phyloP scores from a whole-genome alignment of 2,797 vertebrate species.

The Craterocephalus amniculus region DNA sequence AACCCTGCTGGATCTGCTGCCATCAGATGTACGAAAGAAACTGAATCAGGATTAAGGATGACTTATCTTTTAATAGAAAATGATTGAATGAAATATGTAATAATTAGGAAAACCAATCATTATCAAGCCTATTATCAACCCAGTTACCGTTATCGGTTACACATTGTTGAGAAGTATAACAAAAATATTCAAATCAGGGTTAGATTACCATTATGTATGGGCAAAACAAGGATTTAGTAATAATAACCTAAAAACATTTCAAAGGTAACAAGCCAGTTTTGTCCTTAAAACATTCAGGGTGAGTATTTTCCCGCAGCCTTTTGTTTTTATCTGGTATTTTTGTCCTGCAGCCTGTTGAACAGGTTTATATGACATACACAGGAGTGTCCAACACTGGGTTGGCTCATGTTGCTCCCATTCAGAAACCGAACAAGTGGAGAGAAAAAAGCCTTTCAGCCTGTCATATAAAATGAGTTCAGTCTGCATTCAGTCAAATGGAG shows the following conservation, averaged over 20 bases:
- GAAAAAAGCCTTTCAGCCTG: slow-evolving; percentile 41
- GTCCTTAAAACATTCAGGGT: background rate
- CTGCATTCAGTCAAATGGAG: slow-evolving; percentile 24
- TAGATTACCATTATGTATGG: background rate
- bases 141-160: slow-evolving; percentile 7
- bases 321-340: slow-evolving; percentile 19
- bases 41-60: slow-evolving; percentile 75
- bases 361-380: slow-evolving; percentile 39
- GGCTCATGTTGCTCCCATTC: slow-evolving; percentile 58
- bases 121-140: background rate
- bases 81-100: no score
- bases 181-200: background rate
- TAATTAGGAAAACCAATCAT: background rate
- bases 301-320: background rate
- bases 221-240: background rate
- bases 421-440: slow-evolving; percentile 16
- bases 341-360: slow-evolving; percentile 29
- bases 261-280: background rate
- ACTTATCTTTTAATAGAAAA: slow-evolving; percentile 9
- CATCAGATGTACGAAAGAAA: slow-evolving; percentile 79
- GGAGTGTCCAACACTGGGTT: slow-evolving; percentile 16
- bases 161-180: background rate
- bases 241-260: background rate
- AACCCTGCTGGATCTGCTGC: slow-evolving; percentile 82
- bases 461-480: slow-evolving; percentile 39